Base-by-base conservation (phyloP, 2,113 vertebrate species). In the Eleginops maclovinus region DNA sequence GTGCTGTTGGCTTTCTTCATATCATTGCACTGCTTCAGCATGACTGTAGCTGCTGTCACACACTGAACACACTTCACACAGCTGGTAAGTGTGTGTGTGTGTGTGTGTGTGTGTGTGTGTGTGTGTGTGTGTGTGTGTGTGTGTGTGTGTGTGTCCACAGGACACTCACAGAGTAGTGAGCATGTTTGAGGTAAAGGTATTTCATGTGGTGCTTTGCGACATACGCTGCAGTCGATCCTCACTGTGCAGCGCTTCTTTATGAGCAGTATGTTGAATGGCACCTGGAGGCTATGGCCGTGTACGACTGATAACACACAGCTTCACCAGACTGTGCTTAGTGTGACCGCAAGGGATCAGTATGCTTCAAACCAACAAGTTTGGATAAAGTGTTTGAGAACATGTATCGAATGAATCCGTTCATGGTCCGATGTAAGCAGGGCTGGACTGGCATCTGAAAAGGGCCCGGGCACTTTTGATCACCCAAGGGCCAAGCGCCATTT, bases 131-230 rank as follows among this genome's bases (percentile, higher is more conserved):
- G 31, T 31, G 31, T 31, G 31, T 31, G 31, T 31, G 31, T 31
- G n/a, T n/a, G n/a, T n/a, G n/a, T n/a, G n/a, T n/a, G n/a, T n/a
- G n/a, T n/a, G 94, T 87, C 93, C 87, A 89, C 94, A 93, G 58
- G 92, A 80, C 93, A 87, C 94, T n/a, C n/a, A 93, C 89, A 95
- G 93, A 94, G 91, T 95, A 95, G 93, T 91, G 93, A 94, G 94
- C 87, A 93, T 95, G 62, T 49, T 76, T 76, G 94, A 96, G 96
- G 94, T 96, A 96, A 96, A 92, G 91, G 88, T 91, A 69, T 74
- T 85, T 36, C 58, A 58, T 82, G 61, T 84, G 73, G 60, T 68
- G 89, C 91, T 94, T 87, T 79, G 72, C 92, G 82, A 24, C 59
- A 40, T 17, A 11, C 65, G 74, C 84, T 87, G 83, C 82, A 72